Conservation (phyloP, 1,140 invertebrate genomes). For the Drosophila equinoxialis region DNA sequence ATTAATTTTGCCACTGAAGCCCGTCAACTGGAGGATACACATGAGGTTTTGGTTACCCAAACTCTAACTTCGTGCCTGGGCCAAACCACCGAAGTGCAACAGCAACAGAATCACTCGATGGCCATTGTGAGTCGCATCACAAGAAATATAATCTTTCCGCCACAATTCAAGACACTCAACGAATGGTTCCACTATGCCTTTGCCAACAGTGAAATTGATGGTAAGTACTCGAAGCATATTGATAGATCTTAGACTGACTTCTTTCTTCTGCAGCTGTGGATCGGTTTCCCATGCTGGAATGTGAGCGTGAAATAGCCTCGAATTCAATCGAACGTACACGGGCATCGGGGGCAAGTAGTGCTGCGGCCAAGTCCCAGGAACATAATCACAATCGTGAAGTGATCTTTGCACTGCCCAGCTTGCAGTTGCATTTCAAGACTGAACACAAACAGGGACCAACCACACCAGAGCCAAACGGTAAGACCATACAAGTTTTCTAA, state of each 20-base stretch:
- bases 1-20: slow-evolving; percentile 98
- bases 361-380: slow-evolving; percentile 87
- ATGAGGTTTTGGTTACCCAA: slow-evolving; percentile 89
- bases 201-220: slow-evolving; percentile 95
- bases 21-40: slow-evolving; percentile 87
- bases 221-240: slow-evolving; percentile 84
- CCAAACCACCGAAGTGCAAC: slow-evolving; percentile 86
- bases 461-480: slow-evolving; percentile 89
- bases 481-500: background rate
- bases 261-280: slow-evolving; percentile 89
- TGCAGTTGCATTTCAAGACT: slow-evolving; percentile 96
- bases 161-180: slow-evolving; percentile 95
- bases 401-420: slow-evolving; percentile 96
- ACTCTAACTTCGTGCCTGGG: slow-evolving; percentile 95
- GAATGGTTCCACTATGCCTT: slow-evolving; percentile 99
- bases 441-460: slow-evolving; percentile 92
- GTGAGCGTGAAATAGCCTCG: slow-evolving; percentile 84
- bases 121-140: slow-evolving; percentile 96
- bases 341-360: slow-evolving; percentile 78
- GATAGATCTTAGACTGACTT: background rate
- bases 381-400: slow-evolving; percentile 96
- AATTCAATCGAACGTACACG: slow-evolving; percentile 84
- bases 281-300: slow-evolving; percentile 93
- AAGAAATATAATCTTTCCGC: slow-evolving; percentile 95
- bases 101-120: slow-evolving; percentile 91